These are phyloP conservation scores for Drosophila heteroneura DNA, from an alignment of 2,888 invertebrate species.

Conservation along the genomic window DNA sequence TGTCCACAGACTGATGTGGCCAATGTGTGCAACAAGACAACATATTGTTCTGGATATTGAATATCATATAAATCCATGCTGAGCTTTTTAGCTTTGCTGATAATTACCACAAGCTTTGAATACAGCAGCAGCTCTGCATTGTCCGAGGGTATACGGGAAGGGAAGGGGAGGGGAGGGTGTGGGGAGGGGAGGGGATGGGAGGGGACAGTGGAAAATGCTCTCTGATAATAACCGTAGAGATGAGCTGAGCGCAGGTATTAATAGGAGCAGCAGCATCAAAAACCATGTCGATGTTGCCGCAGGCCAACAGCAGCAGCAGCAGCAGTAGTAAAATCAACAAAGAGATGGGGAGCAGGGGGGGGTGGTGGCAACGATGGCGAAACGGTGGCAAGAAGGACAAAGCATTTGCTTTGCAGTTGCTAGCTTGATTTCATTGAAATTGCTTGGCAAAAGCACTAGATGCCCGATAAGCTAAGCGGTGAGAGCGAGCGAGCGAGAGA, in stretches of 20 bases:
- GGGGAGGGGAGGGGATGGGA: accelerated
- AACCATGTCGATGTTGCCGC: slow-evolving; percentile 30
- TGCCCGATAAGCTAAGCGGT: slow-evolving; percentile 33
- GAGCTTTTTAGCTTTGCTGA: background rate
- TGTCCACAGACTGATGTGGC: background rate
- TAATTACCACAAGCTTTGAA: background rate
- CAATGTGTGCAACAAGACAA: background rate
- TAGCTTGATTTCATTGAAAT: slow-evolving; percentile 62
- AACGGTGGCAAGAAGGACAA: slow-evolving; percentile 39
- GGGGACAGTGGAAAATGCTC: background rate
- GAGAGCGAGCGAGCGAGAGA: background rate
- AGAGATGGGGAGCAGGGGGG: slow-evolving; percentile 20
- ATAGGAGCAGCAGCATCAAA: slow-evolving; percentile 22
- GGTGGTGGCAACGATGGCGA: slow-evolving; percentile 2
- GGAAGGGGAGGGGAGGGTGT: background rate
- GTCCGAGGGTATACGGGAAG: background rate
- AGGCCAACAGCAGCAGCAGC: slow-evolving; percentile 29
- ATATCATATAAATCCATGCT: background rate
- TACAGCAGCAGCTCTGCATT: background rate
- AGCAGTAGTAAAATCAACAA: slow-evolving; percentile 37
- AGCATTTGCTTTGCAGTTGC: slow-evolving; percentile 51
- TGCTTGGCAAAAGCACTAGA: slow-evolving; percentile 45
- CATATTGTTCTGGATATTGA: background rate
- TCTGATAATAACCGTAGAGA: slow-evolving; percentile 27
- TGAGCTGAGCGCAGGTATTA: slow-evolving; percentile 31